phyloP scores from a whole-genome alignment of 2,113 vertebrate genomes.

The Collichthys lucidus region DNA sequence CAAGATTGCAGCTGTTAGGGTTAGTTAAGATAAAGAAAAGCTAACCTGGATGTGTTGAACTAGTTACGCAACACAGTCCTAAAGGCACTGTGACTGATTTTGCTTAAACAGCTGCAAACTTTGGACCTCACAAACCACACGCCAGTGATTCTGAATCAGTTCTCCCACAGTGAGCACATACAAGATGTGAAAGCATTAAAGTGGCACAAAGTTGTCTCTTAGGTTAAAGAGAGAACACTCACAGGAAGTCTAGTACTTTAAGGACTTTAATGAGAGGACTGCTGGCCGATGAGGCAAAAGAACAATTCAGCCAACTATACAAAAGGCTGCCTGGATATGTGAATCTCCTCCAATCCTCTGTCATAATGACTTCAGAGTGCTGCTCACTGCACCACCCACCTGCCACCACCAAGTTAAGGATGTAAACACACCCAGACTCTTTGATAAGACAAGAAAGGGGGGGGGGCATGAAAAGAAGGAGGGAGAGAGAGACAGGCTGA shows the following conservation, averaged over 20 bases:
- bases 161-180: background rate
- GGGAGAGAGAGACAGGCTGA: slow-evolving; percentile 21
- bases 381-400: slow-evolving; percentile 50
- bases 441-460: slow-evolving; percentile 42
- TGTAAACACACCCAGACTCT: slow-evolving; percentile 57
- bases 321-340: slow-evolving; percentile 49
- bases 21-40: no score
- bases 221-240: slow-evolving; percentile 6
- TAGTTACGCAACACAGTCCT: no score
- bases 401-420: slow-evolving; percentile 51
- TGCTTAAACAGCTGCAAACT: background rate
- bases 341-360: slow-evolving; percentile 41
- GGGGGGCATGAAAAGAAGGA: slow-evolving; percentile 39
- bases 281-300: slow-evolving; percentile 27
- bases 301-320: slow-evolving; percentile 29
- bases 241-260: slow-evolving; percentile 5
- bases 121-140: background rate
- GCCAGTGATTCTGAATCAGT: background rate
- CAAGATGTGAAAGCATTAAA: background rate
- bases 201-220: background rate
- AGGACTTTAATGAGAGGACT: slow-evolving; percentile 25
- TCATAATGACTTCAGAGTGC: slow-evolving; percentile 47
- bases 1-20: no score
- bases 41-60: no score
- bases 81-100: no score